These are phyloP conservation scores for Cairina moschata DNA, from an alignment of 2,113 vertebrate species.

Conservation along the genomic window DNA sequence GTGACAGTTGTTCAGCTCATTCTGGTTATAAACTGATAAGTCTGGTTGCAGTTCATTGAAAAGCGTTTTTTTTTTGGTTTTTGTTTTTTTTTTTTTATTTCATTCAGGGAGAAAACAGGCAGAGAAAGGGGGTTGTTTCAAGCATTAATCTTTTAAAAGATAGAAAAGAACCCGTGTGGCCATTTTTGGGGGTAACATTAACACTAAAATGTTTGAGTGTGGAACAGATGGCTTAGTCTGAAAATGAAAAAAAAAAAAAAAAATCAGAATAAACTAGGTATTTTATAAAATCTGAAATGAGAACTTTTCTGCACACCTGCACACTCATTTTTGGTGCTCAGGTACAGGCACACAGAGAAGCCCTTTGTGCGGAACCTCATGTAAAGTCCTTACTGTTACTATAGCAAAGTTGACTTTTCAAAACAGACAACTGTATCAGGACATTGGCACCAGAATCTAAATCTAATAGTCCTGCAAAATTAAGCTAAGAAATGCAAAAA, in stretches of 20 bases:
- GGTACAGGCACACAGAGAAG: neutral
- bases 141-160: neutral
- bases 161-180: rapidly evolving
- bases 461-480: neutral
- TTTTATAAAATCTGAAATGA: neutral
- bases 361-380: neutral
- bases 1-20: rapidly evolving
- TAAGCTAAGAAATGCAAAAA: neutral
- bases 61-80: neutral
- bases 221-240: neutral
- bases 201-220: neutral
- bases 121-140: neutral
- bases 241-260: neutral
- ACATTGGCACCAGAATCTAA: neutral
- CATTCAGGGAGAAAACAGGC: neutral
- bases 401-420: neutral
- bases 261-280: neutral
- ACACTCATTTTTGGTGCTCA: neutral
- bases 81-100: neutral
- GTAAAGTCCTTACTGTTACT: neutral
- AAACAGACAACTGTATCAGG: neutral
- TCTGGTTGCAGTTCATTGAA: neutral
- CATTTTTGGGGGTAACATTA: neutral
- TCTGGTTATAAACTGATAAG: neutral
- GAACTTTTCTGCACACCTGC: neutral